Percentiles rank a stretch among this genome's conserved stretches.
These are phyloP conservation scores for Naso thynnoides DNA, from an alignment of 2,797 vertebrate genomes.

Conservation along the genomic window DNA sequence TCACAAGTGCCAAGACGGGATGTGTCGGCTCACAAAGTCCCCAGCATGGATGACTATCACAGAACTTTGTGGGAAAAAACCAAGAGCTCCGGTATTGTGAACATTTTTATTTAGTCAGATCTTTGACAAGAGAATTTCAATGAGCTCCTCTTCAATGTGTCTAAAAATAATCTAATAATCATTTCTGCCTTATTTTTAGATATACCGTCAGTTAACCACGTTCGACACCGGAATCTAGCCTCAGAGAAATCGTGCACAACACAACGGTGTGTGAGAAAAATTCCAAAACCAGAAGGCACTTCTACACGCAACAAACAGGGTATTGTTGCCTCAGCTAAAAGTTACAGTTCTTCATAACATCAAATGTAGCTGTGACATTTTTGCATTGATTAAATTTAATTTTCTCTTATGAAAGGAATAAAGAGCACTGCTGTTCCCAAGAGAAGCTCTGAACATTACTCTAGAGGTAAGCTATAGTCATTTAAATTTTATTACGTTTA, in stretches of 20 bases:
- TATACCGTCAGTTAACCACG: slow-evolving; percentile 6
- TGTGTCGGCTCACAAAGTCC: neutral
- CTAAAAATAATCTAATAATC: no score
- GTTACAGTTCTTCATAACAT: neutral
- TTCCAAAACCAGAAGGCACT: slow-evolving; percentile 32
- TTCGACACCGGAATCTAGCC: neutral
- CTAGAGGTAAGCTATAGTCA: slow-evolving; percentile 57
- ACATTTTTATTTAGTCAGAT: slow-evolving; percentile 18
- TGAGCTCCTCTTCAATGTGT: neutral
- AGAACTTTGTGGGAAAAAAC: slow-evolving; percentile 50
- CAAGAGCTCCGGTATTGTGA: slow-evolving; percentile 41
- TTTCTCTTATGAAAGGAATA: slow-evolving; percentile 40
- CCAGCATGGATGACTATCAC: slow-evolving; percentile 64
- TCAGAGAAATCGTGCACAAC: neutral
- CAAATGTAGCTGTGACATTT: neutral
- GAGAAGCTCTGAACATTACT: slow-evolving; percentile 44
- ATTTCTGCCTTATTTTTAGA: slow-evolving; percentile 36
- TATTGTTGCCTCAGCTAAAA: slow-evolving; percentile 43
- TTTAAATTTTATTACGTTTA: slow-evolving; percentile 4
- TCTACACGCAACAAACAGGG: slow-evolving; percentile 60
- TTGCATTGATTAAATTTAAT: neutral
- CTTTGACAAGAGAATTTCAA: neutral
- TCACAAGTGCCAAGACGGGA: slow-evolving; percentile 6
- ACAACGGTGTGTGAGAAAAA: slow-evolving; percentile 37
- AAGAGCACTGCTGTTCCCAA: slow-evolving; percentile 48